Percentiles rank a stretch among this genome's conserved stretches.
Conservation (phyloP, 1,140 invertebrate species). For the Drusus annulatus region DNA sequence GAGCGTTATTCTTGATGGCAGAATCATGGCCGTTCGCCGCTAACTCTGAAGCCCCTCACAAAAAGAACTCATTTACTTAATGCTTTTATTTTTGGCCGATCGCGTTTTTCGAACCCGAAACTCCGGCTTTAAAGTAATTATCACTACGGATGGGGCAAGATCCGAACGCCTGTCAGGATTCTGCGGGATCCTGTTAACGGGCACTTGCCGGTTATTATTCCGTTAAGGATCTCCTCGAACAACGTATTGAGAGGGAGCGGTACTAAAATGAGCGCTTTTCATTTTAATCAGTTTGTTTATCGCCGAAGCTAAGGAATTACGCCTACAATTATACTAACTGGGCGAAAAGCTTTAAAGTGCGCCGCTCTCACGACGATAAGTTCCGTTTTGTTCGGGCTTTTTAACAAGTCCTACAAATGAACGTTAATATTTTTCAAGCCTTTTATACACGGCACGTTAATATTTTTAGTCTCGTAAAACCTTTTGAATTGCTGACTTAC, state of each 20-base stretch:
- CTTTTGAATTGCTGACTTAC: no score
- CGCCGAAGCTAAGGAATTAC: not conserved
- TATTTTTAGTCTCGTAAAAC: no score
- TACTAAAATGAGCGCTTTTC: not conserved
- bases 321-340: not conserved
- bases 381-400: no score
- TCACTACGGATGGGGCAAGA: not conserved
- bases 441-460: no score
- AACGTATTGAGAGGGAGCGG: not conserved
- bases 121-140: conserved; percentile 11
- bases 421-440: no score
- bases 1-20: not conserved
- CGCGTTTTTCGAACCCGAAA: not conserved
- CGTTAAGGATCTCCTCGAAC: not conserved
- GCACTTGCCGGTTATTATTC: not conserved
- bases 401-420: no score
- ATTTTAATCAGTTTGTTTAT: conserved; percentile 23
- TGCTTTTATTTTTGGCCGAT: not conserved
- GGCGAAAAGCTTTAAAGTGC: conserved; percentile 2
- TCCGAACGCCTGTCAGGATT: not conserved
- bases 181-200: conserved; percentile 1
- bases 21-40: not conserved
- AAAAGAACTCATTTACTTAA: conserved; percentile 8
- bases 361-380: not conserved
- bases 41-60: not conserved